Evolutionary conservation across 2,113 vertebrate genomes (phyloP).

Genomic region (Lamprologus sp.): DNA sequence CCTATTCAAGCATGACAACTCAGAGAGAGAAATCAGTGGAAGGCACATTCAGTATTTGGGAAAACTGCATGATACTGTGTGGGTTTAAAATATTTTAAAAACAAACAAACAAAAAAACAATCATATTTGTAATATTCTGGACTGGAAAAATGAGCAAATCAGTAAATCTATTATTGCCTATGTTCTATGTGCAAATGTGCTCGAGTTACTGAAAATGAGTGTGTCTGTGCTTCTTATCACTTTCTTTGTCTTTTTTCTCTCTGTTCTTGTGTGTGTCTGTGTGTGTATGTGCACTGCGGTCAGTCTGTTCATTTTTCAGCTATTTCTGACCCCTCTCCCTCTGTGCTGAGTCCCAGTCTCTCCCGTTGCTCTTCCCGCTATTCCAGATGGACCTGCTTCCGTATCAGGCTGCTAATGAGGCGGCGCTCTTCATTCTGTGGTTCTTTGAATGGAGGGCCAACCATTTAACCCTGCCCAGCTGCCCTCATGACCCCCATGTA

Average conservation of each 20-base stretch:
- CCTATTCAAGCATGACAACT: neutral
- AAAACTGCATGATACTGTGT: neutral
- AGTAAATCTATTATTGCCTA: neutral
- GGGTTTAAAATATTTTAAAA: neutral
- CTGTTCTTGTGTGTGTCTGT: neutral
- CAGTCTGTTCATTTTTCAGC: slow-evolving; percentile 11
- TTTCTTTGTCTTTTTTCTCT: neutral
- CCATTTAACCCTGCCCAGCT: slow-evolving; percentile 44
- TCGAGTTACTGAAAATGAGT: neutral
- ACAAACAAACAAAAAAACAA: neutral
- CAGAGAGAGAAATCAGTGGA: neutral
- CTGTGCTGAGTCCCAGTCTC: neutral
- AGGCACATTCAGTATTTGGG: neutral
- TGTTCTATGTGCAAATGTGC: neutral
- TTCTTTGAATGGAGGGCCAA: slow-evolving; percentile 39
- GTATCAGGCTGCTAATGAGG: slow-evolving; percentile 30
- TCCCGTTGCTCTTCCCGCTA: neutral
- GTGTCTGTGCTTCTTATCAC: neutral
- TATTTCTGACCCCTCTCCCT: neutral
- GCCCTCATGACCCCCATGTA: slow-evolving; percentile 1
- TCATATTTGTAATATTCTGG: neutral
- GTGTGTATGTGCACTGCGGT: neutral
- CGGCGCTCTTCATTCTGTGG: slow-evolving; percentile 24
- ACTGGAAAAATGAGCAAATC: neutral
- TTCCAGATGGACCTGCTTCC: slow-evolving; percentile 24